These are phyloP conservation scores for Sthenelais limicola DNA, from an alignment of 2,888 invertebrate species.

Conservation along the genomic window DNA sequence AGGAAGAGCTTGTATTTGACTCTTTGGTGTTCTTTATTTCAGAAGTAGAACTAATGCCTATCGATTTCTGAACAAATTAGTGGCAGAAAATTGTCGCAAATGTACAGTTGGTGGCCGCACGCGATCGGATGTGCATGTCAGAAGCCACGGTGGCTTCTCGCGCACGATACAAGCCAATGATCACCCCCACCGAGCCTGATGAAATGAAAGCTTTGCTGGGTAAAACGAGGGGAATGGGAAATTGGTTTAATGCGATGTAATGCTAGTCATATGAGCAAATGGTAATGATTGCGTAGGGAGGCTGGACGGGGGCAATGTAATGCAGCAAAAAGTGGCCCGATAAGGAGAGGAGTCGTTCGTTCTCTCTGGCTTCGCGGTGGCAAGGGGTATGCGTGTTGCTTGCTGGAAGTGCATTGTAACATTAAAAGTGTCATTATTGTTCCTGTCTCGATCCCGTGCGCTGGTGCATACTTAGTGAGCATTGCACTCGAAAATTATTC, in stretches of 20 bases:
- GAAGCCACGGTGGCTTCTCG: not conserved
- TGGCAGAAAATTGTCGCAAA: conserved; percentile 31
- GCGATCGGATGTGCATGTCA: not conserved
- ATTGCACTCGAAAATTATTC: too few species aligned
- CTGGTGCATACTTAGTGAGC: too few species aligned
- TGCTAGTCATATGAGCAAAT: conserved; percentile 33
- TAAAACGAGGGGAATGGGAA: conserved; percentile 33
- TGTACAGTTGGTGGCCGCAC: not conserved
- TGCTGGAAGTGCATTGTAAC: too few species aligned
- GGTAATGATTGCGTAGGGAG: not conserved
- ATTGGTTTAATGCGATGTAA: conserved; percentile 36
- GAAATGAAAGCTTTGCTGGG: conserved; percentile 31
- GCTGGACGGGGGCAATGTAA: not conserved
- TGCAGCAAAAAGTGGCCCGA: too few species aligned
- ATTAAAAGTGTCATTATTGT: too few species aligned
- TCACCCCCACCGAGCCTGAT: conserved; percentile 8
- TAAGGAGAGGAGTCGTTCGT: too few species aligned
- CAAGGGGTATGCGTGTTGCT: too few species aligned
- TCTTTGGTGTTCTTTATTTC: conserved; percentile 1
- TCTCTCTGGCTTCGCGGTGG: too few species aligned
- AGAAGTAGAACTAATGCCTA: conserved; percentile 15
- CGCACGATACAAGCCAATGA: not conserved
- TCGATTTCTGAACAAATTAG: conserved; percentile 31
- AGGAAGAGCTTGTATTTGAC: conserved; percentile 14
- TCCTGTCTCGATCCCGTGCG: too few species aligned